phyloP scores from a whole-genome alignment of 35 echinoderm and acorn worm species.

The Anneissia japonica region DNA sequence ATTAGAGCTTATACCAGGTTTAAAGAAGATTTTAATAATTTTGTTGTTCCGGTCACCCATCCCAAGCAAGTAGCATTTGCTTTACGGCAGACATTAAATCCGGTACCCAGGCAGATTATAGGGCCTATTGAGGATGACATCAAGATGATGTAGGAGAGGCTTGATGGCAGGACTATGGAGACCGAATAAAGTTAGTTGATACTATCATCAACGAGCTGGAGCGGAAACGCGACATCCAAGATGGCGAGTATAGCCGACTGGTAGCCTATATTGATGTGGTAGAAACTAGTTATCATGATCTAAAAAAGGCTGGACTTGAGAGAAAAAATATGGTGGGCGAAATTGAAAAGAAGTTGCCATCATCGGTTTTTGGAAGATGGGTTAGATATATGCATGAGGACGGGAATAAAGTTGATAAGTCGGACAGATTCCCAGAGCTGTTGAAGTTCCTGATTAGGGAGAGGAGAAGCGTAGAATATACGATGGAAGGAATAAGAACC shows the following conservation, averaged over 20 bases:
- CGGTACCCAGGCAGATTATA: no score
- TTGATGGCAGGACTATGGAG: neutral
- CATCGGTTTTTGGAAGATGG: conserved; percentile 21
- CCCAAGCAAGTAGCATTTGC: no score
- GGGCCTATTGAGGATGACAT: no score
- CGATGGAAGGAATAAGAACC: neutral
- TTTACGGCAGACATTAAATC: no score
- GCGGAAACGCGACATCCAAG: neutral
- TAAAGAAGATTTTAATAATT: no score
- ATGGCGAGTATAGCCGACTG: neutral
- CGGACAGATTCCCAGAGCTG: conserved; percentile 14
- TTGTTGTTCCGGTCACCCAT: no score
- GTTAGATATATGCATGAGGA: conserved; percentile 21
- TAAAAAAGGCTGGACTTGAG: neutral
- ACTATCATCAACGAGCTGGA: neutral
- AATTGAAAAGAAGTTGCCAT: neutral
- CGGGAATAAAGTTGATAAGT: conserved; percentile 3
- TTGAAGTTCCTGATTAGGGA: conserved; percentile 19
- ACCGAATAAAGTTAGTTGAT: neutral
- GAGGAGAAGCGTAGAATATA: conserved; percentile 11
- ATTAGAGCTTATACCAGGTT: no score
- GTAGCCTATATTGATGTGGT: neutral
- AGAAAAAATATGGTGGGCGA: neutral
- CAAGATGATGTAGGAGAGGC: neutral
- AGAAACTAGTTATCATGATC: neutral